Base-by-base conservation (phyloP, 2,888 invertebrate species). In the Plagodis pulveraria region DNA sequence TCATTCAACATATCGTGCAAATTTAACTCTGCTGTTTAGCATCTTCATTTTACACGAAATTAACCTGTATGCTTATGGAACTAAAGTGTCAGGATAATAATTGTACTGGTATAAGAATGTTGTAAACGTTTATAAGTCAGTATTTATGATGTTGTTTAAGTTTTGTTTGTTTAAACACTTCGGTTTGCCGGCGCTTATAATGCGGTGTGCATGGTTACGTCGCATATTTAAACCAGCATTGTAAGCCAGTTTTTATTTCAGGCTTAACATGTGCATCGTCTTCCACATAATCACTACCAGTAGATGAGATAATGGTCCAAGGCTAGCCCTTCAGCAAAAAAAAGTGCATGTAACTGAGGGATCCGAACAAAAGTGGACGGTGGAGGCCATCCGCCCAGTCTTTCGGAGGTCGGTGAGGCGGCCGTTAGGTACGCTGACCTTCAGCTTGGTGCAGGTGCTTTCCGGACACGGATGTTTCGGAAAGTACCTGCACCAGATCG, bases 1-100 rank as follows among this genome's bases (percentile, higher is more conserved):
- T 83, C 74, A 81, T 84, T 84, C 81, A 77, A 81, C 70, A 83
- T 83, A 81, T 77, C 77, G 69, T 64, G 58, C 80, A 70, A 76
- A 74, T 58, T 67, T 67, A 65, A 33, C 46, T 55, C 55, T 71
- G 54, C 72, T 32, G 32, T 56, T 36, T 36, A 32, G n/a, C 0
- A 2, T 11, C 34, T 7, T 6, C 5, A 48, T 11, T 6, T 6
- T 38, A 8, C 40, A 40, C 10, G 79, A 58, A 72, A 67, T 65
- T 0, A 51, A 62, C 5, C 74, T 58, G 50, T 78, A 76, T 67
- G 41, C 0, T 34, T 4, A 41, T 1, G 0, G 0, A 0, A 0
- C 32, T 69, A 76, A 64, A 63, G 50, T 11, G 22, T n/a, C 38
- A 8, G 32, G 0, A 42, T 59, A 57, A 53, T 49, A 32, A 6